Percentiles rank a stretch among this genome's conserved stretches.
phyloP scores from a whole-genome alignment of 2,797 vertebrate genomes.

The Cottoperca gobio region DNA sequence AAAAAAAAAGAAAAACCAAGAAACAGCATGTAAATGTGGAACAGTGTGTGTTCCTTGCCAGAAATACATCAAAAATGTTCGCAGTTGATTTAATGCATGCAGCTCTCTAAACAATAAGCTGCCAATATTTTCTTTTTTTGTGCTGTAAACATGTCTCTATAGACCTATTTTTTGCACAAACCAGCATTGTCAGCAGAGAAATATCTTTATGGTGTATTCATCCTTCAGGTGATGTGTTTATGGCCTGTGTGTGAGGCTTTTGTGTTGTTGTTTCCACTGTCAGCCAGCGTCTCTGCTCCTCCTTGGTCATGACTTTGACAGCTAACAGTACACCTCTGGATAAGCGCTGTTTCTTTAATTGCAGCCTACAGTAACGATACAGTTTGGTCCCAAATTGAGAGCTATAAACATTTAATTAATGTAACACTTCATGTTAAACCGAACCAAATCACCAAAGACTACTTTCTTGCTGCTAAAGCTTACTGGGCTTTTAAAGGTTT shows the following conservation, averaged over 20 bases:
- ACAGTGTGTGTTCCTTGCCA: conserved; percentile 8
- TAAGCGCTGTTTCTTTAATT: conserved; percentile 44
- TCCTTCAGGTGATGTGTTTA: neutral
- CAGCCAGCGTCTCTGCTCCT: conserved; percentile 14
- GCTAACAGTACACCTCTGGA: conserved; percentile 34
- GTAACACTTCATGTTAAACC: conserved; percentile 36
- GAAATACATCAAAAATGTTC: conserved; percentile 17
- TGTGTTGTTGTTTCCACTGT: conserved; percentile 1
- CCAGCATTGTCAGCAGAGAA: conserved; percentile 17
- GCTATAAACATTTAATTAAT: conserved; percentile 48
- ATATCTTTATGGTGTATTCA: neutral
- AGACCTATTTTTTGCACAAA: conserved; percentile 9
- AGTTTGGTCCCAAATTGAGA: conserved; percentile 29
- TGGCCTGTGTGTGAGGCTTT: conserved; percentile 15
- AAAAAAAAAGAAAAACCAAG: conserved; percentile 12
- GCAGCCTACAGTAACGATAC: conserved; percentile 21
- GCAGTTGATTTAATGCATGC: neutral
- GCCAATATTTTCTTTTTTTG: neutral
- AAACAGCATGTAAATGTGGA: conserved; percentile 25
- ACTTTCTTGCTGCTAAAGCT: conserved; percentile 20
- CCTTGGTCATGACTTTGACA: conserved; percentile 45
- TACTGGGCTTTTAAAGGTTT: conserved; percentile 16
- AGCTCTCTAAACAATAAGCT: neutral
- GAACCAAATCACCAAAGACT: conserved; percentile 39
- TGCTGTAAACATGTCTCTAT: neutral